These are phyloP conservation scores for Habroteleia sp. DNA, from an alignment of 2,888 invertebrate species.

Conservation along the genomic window DNA sequence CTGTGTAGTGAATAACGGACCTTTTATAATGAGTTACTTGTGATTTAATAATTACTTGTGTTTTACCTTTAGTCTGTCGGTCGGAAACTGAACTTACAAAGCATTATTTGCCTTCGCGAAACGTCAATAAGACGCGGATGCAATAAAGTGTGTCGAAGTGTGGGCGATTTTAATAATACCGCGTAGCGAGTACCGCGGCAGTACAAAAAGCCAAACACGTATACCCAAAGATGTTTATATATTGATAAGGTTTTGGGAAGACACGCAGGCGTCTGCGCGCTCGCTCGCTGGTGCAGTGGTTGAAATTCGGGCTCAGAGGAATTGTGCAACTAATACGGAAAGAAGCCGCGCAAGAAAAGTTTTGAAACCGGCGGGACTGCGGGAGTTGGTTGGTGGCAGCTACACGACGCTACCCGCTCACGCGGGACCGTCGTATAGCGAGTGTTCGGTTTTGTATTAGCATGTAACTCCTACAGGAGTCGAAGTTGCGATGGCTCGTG, in stretches of 20 bases:
- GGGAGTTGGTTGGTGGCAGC: conserved; percentile 66
- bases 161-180: conserved; percentile 8
- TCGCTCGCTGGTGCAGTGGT: conserved; percentile 6
- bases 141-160: neutral
- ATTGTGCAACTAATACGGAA: conserved; percentile 47
- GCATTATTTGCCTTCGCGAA: neutral
- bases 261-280: conserved; percentile 14
- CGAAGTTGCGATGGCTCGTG: conserved; percentile 78
- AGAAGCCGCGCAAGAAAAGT: conserved; percentile 58
- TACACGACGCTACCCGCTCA: conserved; percentile 43
- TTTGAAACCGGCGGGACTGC: conserved; percentile 64
- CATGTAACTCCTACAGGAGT: conserved; percentile 79
- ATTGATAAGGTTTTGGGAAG: conserved; percentile 40
- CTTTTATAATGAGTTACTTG: too few relatives aligned
- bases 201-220: conserved; percentile 26
- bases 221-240: conserved; percentile 24
- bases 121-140: neutral
- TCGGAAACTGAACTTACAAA: too few relatives aligned
- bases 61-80: too few relatives aligned
- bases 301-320: conserved; percentile 46
- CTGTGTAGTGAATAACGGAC: too few relatives aligned
- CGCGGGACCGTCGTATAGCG: conserved; percentile 73
- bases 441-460: conserved; percentile 79
- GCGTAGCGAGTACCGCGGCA: conserved; percentile 2
- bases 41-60: too few relatives aligned